Evolutionary conservation across 2,113 vertebrate genomes (phyloP).

Genomic region (Hippoglossus stenolepis): DNA sequence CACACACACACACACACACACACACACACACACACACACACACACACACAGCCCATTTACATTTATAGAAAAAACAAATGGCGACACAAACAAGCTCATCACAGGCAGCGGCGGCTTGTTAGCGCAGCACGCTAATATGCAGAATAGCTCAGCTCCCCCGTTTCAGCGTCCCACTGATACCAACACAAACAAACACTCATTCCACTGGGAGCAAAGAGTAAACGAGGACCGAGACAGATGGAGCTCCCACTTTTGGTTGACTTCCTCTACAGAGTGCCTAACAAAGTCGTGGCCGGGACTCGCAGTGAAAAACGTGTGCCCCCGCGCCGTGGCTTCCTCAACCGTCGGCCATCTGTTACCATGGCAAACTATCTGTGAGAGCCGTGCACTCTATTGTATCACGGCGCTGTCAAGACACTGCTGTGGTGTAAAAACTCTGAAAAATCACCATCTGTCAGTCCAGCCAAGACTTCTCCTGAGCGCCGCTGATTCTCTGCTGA

Average conservation of each 20-base stretch:
- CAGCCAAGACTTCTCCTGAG: constrained; percentile 15
- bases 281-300: constrained; percentile 50
- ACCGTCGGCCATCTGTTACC: constrained; percentile 70
- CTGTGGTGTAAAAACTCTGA: constrained; percentile 53
- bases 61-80: constrained; percentile 65
- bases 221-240: constrained; percentile 70
- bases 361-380: constrained; percentile 44
- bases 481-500: background rate
- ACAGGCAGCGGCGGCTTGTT: constrained; percentile 72
- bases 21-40: background rate
- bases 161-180: constrained; percentile 68
- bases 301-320: constrained; percentile 23
- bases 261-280: constrained; percentile 58
- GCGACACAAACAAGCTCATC: constrained; percentile 75
- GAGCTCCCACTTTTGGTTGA: constrained; percentile 64
- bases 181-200: constrained; percentile 68
- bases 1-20: background rate
- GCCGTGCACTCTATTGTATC: constrained; percentile 46
- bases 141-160: constrained; percentile 66
- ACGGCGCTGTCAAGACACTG: constrained; percentile 56
- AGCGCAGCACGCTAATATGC: constrained; percentile 64
- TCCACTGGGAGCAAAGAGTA: constrained; percentile 57
- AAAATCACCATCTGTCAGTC: constrained; percentile 62
- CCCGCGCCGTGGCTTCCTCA: constrained; percentile 41
- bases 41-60: constrained; percentile 47